Evolutionary conservation across 2,888 invertebrate genomes (phyloP).

Genomic region (Drosophila fulvimacula): DNA sequence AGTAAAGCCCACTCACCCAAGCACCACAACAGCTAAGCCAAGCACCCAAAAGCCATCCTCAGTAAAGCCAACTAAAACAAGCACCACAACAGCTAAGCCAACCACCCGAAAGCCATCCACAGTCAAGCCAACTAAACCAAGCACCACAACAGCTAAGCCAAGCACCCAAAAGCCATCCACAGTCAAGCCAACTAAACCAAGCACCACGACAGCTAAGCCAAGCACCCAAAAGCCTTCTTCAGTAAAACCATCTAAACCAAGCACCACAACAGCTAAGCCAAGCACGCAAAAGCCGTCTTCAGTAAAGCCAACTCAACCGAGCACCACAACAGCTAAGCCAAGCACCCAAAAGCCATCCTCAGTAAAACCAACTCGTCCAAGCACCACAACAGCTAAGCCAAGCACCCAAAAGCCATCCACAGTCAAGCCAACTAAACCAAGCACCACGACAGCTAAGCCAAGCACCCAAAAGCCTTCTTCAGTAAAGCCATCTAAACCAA

Average conservation of each 20-base stretch:
- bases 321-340: not conserved
- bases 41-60: not conserved
- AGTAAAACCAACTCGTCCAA: no score
- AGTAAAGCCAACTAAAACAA: not conserved
- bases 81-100: not conserved
- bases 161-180: not conserved
- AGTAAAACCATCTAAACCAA: no score
- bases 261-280: not conserved
- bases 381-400: not conserved
- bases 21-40: no score
- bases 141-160: not conserved
- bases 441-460: not conserved
- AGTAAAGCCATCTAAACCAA: not conserved
- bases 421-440: conserved; percentile 2
- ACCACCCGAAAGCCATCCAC: not conserved
- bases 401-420: not conserved
- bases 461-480: not conserved
- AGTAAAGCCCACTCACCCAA: no score
- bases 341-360: not conserved
- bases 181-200: not conserved
- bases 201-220: not conserved
- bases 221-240: no score
- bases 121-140: not conserved
- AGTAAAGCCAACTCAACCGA: conserved; percentile 3
- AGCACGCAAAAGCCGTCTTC: conserved; percentile 1